Conservation (phyloP, 2,888 invertebrate species). For the Salticus scenicus region DNA sequence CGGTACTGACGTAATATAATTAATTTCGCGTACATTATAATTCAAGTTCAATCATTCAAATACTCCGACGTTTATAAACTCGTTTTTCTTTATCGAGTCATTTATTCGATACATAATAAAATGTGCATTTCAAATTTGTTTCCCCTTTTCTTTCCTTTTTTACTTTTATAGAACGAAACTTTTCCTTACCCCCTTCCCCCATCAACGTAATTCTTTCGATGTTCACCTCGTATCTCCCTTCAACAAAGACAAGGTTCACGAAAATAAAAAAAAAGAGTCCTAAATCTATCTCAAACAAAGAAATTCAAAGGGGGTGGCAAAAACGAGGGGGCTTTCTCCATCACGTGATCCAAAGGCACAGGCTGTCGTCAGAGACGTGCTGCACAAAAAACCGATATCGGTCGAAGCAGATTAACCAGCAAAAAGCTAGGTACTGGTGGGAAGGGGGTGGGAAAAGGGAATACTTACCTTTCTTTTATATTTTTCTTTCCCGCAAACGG, state of each 20-base stretch:
- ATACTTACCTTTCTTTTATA: slow-evolving; percentile 19
- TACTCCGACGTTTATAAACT: too few species aligned
- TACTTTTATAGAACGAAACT: not conserved
- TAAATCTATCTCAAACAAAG: slow-evolving; percentile 21
- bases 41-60: too few species aligned
- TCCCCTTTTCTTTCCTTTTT: not conserved
- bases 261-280: not conserved
- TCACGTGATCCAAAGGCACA: slow-evolving; percentile 46
- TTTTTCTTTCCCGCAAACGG: slow-evolving; percentile 8
- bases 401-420: slow-evolving; percentile 35
- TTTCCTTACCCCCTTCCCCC: too few species aligned
- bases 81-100: not conserved
- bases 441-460: not conserved
- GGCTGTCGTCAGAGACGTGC: slow-evolving; percentile 58
- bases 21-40: too few species aligned
- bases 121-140: slow-evolving; percentile 8
- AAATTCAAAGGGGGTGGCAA: not conserved
- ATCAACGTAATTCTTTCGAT: not conserved
- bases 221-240: not conserved
- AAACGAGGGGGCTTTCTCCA: not conserved
- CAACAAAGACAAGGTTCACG: not conserved
- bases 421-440: not conserved
- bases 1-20: too few species aligned
- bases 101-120: not conserved
- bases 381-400: slow-evolving; percentile 58